Base-by-base conservation (phyloP, 2,797 vertebrate genomes). In the Lates japonicus region DNA sequence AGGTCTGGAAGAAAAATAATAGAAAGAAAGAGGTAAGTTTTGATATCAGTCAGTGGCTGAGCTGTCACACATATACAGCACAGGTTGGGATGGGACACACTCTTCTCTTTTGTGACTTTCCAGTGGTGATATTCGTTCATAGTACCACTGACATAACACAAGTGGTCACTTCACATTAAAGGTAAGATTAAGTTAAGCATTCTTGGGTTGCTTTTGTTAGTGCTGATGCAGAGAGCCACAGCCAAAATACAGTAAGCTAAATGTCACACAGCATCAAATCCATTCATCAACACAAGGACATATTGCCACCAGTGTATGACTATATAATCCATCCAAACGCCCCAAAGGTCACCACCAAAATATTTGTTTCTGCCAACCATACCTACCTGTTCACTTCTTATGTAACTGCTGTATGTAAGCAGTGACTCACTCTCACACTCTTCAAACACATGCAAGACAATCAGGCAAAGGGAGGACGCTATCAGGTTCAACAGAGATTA, bases 351-450 rank as follows among this genome's bases (percentile, higher is more conserved):
- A 46, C 35, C 55, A 3, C 46, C 2, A 5, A 49, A 49, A 49
- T 49, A 19, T 49, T 49, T 49, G 19, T 22, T 46, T 31, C 37
- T 60, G 58, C 72, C 25, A 63, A 11, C 49, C 22, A 48, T 11
- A 31, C 46, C 6, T 44, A 16, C 44, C 42, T 67, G 55, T 39
- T 66, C 49, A 52, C 52, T 8, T 67, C 41, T 79, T 62, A 73
- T 20, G 42, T 41, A 77, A 66, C 66, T 19, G 58, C 59, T 68
- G 60, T 37, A 25, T 76, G 66, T 55, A 22, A 80, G 17, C 6
- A 44, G 57, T 80, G 76, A 82, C 66, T 86, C 74, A 84, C 19
- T 3, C 39, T 14, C 37, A 4, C 39, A 16, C 31, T 49, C 25
- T 74, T 81, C 54, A 76, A 59, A 63, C n/a, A 49, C 29, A 44